These are phyloP conservation scores for Delia radicum DNA, from an alignment of 1,140 invertebrate genomes.

Conservation along the genomic window DNA sequence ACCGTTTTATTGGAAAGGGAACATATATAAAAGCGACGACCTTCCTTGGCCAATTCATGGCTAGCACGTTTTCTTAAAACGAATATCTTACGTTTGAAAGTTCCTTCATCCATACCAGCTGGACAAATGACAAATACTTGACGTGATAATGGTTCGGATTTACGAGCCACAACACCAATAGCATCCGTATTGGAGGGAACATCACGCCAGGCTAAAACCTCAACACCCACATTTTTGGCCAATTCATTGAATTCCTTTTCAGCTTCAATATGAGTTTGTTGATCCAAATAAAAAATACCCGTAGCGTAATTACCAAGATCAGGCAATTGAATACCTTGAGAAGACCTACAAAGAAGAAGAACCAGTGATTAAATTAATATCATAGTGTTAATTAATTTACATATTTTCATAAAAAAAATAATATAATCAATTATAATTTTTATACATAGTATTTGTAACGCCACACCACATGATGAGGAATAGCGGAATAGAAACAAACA, in stretches of 20 bases:
- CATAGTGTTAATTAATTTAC: neutral
- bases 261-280: constrained; percentile 74
- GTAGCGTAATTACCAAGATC: constrained; percentile 89
- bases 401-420: no score
- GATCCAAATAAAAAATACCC: constrained; percentile 92
- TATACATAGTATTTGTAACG: neutral
- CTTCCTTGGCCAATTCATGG: constrained; percentile 80
- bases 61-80: constrained; percentile 90
- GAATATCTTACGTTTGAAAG: constrained; percentile 77
- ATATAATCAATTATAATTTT: neutral
- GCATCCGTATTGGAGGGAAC: constrained; percentile 82
- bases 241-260: constrained; percentile 81
- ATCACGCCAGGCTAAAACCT: constrained; percentile 87
- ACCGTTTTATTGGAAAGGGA: constrained; percentile 86
- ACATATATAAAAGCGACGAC: constrained; percentile 93
- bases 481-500: no score
- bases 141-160: constrained; percentile 92
- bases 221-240: constrained; percentile 76
- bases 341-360: constrained; percentile 60
- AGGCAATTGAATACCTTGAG: constrained; percentile 79
- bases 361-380: neutral
- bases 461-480: neutral
- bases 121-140: constrained; percentile 82
- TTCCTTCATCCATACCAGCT: constrained; percentile 62
- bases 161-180: constrained; percentile 87